A percentile compares a stretch with the other conserved stretches of the same genome.
phyloP scores from a whole-genome alignment of 2,888 invertebrate species.

The Agrochola circellaris region DNA sequence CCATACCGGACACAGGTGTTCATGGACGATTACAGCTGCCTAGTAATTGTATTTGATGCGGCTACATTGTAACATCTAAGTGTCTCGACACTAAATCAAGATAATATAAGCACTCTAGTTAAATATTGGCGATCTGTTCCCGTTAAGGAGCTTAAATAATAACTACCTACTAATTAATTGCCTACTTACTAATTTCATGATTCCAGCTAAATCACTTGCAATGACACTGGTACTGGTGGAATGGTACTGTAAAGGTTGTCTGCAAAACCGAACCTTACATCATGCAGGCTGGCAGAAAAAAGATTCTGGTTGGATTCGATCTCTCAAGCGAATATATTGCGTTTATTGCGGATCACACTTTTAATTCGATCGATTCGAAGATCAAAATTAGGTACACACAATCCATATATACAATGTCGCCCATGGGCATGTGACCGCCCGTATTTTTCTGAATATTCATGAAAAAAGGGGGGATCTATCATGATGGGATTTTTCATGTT shows the following conservation, averaged over 20 bases:
- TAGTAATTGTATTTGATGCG: slow-evolving; percentile 39
- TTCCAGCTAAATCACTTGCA: not conserved
- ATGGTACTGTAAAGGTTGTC: not conserved
- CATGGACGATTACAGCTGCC: slow-evolving; percentile 53
- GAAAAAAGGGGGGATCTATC: too few relatives aligned
- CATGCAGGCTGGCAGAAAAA: not conserved
- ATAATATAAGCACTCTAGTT: not conserved
- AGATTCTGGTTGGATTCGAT: not conserved
- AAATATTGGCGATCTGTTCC: not conserved
- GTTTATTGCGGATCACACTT: too few relatives aligned
- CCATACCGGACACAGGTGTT: slow-evolving; percentile 57
- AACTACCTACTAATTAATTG: not conserved
- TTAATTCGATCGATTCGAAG: too few relatives aligned
- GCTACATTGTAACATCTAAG: slow-evolving; percentile 13
- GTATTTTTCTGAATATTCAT: too few relatives aligned
- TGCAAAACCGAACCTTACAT: not conserved
- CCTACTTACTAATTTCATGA: not conserved
- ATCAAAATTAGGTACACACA: too few relatives aligned
- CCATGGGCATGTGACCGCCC: too few relatives aligned
- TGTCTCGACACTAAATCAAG: not conserved
- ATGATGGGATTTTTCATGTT: too few relatives aligned
- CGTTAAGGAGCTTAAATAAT: not conserved
- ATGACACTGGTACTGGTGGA: too few relatives aligned
- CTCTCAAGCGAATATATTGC: not conserved
- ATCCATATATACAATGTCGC: too few relatives aligned